A percentile compares a stretch with the other conserved stretches of the same genome.
Conservation (phyloP, 2,797 vertebrate species). For the Anguilla anguilla region DNA sequence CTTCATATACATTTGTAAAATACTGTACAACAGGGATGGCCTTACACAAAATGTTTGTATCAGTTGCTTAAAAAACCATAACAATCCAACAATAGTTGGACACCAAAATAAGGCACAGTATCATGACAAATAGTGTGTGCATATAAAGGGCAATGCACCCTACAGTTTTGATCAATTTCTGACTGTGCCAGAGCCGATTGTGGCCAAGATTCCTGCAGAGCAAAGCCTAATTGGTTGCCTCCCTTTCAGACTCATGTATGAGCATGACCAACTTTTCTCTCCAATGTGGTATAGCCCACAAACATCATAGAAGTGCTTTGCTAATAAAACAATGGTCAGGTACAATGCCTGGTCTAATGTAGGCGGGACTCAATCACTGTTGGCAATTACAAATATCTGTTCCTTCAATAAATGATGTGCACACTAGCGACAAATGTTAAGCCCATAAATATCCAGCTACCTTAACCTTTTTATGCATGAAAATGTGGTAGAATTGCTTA, state of each 20-base stretch:
- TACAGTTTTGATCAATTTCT: neutral
- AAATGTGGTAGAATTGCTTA: too few relatives aligned
- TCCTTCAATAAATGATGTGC: too few relatives aligned
- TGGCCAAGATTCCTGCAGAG: neutral
- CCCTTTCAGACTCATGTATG: neutral
- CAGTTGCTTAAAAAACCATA: neutral
- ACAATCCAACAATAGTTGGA: neutral
- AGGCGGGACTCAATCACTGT: neutral
- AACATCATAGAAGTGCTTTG: neutral
- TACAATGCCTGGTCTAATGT: neutral
- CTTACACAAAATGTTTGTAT: too few relatives aligned
- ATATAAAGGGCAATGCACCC: neutral
- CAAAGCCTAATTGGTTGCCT: neutral
- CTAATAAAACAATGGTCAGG: neutral
- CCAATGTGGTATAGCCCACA: neutral
- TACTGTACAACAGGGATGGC: too few relatives aligned
- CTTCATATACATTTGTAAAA: too few relatives aligned
- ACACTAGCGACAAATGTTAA: too few relatives aligned
- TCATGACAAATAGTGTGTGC: neutral
- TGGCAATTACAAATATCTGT: too few relatives aligned
- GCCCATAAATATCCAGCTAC: too few relatives aligned
- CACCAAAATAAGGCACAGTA: neutral
- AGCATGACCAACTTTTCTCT: neutral
- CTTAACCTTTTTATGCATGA: too few relatives aligned
- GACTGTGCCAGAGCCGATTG: neutral